Evolutionary conservation across 2,113 vertebrate genomes (phyloP).

Genomic region (Onychostoma macrolepis): DNA sequence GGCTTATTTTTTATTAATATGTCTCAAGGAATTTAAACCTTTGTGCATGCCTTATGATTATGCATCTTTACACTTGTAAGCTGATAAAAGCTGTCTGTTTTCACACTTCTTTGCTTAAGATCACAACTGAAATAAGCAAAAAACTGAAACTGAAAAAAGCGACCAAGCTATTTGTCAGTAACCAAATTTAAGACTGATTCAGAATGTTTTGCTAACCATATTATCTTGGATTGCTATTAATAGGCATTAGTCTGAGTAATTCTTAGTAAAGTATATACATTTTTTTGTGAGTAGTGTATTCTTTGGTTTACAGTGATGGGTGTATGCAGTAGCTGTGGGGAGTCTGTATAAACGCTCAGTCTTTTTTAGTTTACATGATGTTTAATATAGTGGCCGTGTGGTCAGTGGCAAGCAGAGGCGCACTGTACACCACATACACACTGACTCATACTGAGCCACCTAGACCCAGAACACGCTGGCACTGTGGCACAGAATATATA

Average conservation of each 20-base stretch:
- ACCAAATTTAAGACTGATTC: not conserved
- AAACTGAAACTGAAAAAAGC: not conserved
- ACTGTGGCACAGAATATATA: not conserved
- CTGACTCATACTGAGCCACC: conserved; percentile 39
- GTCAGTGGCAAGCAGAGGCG: conserved; percentile 41
- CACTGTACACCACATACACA: conserved; percentile 8
- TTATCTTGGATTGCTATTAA: not conserved
- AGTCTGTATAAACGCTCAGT: conserved; percentile 21
- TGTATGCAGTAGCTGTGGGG: conserved; percentile 40
- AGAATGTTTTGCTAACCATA: not conserved
- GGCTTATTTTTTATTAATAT: not conserved
- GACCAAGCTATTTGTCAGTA: not conserved
- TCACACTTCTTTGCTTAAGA: not conserved
- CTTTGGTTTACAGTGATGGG: conserved; percentile 1
- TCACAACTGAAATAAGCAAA: not conserved
- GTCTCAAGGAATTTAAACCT: not conserved
- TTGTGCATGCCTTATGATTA: not conserved
- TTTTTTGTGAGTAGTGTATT: not conserved
- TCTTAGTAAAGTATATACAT: not conserved
- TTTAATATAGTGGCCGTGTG: conserved; percentile 39
- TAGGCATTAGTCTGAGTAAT: not conserved
- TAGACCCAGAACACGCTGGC: conserved; percentile 11
- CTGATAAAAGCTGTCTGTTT: not conserved
- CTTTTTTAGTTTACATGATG: conserved; percentile 35
- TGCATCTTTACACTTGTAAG: not conserved